Evolutionary conservation across 2,797 vertebrate species (phyloP), one percentile per base, ranked within the genome.

Genomic region (Decapterus maruadsi): DNA sequence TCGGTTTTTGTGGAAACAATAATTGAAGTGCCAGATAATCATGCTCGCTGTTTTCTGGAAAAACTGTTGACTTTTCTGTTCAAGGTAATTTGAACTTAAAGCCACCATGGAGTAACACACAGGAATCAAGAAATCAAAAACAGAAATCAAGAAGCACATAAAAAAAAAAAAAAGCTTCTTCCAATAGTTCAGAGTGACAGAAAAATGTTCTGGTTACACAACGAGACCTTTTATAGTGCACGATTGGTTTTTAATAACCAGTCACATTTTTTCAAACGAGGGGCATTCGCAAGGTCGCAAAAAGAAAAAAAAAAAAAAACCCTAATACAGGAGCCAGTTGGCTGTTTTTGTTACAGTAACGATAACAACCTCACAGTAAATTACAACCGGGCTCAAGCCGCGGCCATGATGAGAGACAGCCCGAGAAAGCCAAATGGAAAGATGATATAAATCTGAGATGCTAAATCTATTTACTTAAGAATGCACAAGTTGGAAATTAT

Each of bases 281-380:
- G 53, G 67, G 59, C 74, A 83, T 71, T 83, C 65, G 20, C 20
- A 51, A 75, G 75, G 79, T 84, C 82, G 34, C 8, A 36, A 36
- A 36, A 7, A 36, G 84, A 56, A 73, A 38, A 66, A 38, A 66
- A 82, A 88, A 89, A 75, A 82, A 89, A 89, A 63, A 82, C 11
- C 59, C 53, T 70, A 87, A 90, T 77, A 84, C 70, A 77, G 73
- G 72, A 90, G 85, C 82, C 31, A 45, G 65, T 78, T 77, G 83
- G 83, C 83, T 90, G 90, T 90, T 92, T 93, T 82, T 91, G 90
- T 90, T 88, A 89, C 86, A 75, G 91, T 89, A 90, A 90, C 81
- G 42, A 90, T 86, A 88, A 85, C 85, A 92, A 85, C 82, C 78
- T 75, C 56, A 64, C 83, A 83, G 81, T 90, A 91, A 92, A 92